phyloP scores from a whole-genome alignment of 2,113 vertebrate species.

The Diadophis punctatus region DNA sequence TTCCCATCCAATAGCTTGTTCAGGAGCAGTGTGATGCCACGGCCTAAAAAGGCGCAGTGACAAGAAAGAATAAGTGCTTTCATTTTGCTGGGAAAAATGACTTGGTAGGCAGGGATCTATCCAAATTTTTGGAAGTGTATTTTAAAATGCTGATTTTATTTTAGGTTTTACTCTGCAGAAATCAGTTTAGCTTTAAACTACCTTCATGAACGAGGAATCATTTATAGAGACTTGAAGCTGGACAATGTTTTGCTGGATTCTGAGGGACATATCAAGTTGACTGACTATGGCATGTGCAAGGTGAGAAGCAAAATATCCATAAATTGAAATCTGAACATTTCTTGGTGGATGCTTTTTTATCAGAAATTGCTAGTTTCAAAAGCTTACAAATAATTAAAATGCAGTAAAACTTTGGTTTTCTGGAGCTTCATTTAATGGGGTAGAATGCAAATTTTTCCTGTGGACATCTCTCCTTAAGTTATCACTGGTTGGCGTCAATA shows the following conservation, averaged over 20 bases:
- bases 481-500: neutral
- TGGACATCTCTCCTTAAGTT: neutral
- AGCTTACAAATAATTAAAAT: neutral
- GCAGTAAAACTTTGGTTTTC: neutral
- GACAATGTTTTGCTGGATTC: slow-evolving; percentile 97
- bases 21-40: neutral
- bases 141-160: slow-evolving; percentile 33
- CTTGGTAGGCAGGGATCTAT: neutral
- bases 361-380: neutral
- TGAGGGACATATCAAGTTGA: slow-evolving; percentile 98
- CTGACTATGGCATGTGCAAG: slow-evolving; percentile 99
- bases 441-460: neutral
- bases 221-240: slow-evolving; percentile 98
- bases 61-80: neutral
- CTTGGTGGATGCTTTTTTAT: neutral
- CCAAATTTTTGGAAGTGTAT: neutral
- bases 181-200: slow-evolving; percentile 98
- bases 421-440: neutral
- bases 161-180: slow-evolving; percentile 98
- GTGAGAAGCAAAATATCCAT: slow-evolving; percentile 60
- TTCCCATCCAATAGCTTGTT: neutral
- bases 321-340: slow-evolving; percentile 1
- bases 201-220: slow-evolving; percentile 96
- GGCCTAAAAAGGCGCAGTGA: neutral
- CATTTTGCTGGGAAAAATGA: neutral